These are phyloP conservation scores for Lordiphosa mommai DNA, from an alignment of 1,140 invertebrate species.

Conservation along the genomic window DNA sequence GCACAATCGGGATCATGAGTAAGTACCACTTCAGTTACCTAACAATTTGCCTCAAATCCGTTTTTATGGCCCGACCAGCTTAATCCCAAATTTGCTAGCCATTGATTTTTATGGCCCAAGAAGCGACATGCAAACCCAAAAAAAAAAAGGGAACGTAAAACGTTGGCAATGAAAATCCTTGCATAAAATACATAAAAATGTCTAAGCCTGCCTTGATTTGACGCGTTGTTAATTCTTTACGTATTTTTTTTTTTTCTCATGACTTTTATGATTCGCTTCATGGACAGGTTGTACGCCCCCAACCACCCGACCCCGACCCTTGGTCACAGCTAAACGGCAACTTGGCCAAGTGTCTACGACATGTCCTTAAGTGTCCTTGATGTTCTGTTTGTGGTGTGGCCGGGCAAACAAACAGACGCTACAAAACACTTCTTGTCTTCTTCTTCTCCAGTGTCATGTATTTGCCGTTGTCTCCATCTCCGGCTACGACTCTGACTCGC, in stretches of 20 bases:
- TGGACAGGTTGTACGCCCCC: slow-evolving; percentile 36
- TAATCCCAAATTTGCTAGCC: slow-evolving; percentile 66
- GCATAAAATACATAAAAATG: slow-evolving; percentile 66
- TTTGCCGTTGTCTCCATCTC: no score
- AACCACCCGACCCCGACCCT: no score
- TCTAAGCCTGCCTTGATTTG: slow-evolving; percentile 60
- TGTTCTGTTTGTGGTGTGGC: slow-evolving; percentile 37
- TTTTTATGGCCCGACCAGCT: slow-evolving; percentile 4
- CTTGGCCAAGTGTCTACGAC: slow-evolving; percentile 26
- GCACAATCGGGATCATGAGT: slow-evolving; percentile 89
- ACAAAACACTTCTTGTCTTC: neutral
- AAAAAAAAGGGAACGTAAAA: slow-evolving; percentile 32
- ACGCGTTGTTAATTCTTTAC: slow-evolving; percentile 65
- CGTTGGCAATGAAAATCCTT: slow-evolving; percentile 65
- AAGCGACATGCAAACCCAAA: slow-evolving; percentile 57
- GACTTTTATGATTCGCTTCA: slow-evolving; percentile 50
- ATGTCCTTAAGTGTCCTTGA: slow-evolving; percentile 53
- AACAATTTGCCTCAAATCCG: neutral
- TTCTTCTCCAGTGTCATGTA: neutral
- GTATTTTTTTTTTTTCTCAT: slow-evolving; percentile 4
- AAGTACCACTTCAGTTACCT: slow-evolving; percentile 80
- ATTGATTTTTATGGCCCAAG: slow-evolving; percentile 56
- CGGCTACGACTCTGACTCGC: no score
- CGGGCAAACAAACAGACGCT: slow-evolving; percentile 18
- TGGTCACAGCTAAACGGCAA: slow-evolving; percentile 2